Conservation (phyloP, 2,888 invertebrate genomes). For the Hecatera dysodea region DNA sequence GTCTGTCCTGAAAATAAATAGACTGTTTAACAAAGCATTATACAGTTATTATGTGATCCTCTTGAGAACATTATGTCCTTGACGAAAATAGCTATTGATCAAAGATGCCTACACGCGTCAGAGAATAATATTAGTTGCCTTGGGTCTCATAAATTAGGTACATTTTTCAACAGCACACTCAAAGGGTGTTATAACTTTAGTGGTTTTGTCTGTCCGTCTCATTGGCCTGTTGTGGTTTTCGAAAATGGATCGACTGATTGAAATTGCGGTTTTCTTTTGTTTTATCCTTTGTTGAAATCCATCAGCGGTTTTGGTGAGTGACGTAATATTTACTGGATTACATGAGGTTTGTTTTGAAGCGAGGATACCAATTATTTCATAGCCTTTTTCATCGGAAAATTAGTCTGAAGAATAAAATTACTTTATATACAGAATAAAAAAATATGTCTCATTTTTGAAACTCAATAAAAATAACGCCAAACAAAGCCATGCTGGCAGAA, state of each 20-base stretch:
- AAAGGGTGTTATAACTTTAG: background rate
- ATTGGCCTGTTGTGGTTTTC: background rate
- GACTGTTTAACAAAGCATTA: slow-evolving; percentile 9
- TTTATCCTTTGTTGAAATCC: background rate
- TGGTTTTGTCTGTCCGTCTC: background rate
- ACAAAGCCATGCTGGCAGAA: background rate
- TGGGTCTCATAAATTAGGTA: background rate
- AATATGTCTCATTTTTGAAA: background rate
- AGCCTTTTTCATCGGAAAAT: no score
- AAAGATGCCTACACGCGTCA: background rate
- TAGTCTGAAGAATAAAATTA: background rate
- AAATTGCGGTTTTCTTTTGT: background rate
- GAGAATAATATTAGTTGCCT: slow-evolving; percentile 17
- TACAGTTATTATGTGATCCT: background rate
- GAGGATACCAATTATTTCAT: background rate
- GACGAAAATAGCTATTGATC: slow-evolving; percentile 22
- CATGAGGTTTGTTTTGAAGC: background rate
- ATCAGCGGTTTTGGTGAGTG: background rate
- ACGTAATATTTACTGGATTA: background rate
- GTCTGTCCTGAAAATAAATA: slow-evolving; percentile 12
- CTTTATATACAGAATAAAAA: no score
- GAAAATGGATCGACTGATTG: background rate
- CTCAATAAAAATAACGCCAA: background rate
- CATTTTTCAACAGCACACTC: background rate
- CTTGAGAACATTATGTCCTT: background rate